Conservation (phyloP, 2,113 vertebrate genomes). For the Egretta garzetta region DNA sequence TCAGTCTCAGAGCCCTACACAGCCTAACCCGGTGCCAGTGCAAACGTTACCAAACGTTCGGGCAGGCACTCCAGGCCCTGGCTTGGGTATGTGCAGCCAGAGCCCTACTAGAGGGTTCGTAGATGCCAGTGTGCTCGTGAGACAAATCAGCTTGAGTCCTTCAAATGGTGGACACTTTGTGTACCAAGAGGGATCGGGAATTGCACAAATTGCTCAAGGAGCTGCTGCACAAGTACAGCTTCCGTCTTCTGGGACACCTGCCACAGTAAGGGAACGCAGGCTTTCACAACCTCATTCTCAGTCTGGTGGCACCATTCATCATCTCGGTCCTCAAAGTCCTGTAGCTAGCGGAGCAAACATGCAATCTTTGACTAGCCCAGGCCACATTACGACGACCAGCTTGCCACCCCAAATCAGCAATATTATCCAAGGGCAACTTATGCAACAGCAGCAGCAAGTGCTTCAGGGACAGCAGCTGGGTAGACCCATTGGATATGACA, state of each 20-base stretch:
- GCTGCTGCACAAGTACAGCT: slow-evolving; percentile 83
- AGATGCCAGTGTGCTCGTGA: slow-evolving; percentile 86
- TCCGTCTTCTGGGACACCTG: slow-evolving; percentile 73
- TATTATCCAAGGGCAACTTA: slow-evolving; percentile 89
- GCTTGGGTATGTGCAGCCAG: slow-evolving; percentile 85
- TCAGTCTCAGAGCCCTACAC: slow-evolving; percentile 89
- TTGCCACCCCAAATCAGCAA: slow-evolving; percentile 92
- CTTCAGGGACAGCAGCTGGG: slow-evolving; percentile 73
- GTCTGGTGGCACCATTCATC: slow-evolving; percentile 91
- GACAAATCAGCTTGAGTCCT: slow-evolving; percentile 85
- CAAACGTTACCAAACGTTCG: slow-evolving; percentile 81
- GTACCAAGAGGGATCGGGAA: slow-evolving; percentile 87
- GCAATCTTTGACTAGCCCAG: slow-evolving; percentile 81
- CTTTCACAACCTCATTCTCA: slow-evolving; percentile 93
- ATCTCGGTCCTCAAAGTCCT: slow-evolving; percentile 89
- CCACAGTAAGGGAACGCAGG: slow-evolving; percentile 81
- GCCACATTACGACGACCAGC: slow-evolving; percentile 89
- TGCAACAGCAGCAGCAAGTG: slow-evolving; percentile 79
- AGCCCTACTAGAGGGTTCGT: slow-evolving; percentile 86
- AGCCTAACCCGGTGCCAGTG: slow-evolving; percentile 83
- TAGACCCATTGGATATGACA: slow-evolving; percentile 83
- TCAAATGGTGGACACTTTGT: slow-evolving; percentile 85
- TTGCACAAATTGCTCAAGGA: slow-evolving; percentile 85
- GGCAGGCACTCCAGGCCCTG: slow-evolving; percentile 75
- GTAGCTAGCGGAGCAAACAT: slow-evolving; percentile 78